phyloP scores from a whole-genome alignment of 2,113 vertebrate species.

The Equus przewalskii region DNA sequence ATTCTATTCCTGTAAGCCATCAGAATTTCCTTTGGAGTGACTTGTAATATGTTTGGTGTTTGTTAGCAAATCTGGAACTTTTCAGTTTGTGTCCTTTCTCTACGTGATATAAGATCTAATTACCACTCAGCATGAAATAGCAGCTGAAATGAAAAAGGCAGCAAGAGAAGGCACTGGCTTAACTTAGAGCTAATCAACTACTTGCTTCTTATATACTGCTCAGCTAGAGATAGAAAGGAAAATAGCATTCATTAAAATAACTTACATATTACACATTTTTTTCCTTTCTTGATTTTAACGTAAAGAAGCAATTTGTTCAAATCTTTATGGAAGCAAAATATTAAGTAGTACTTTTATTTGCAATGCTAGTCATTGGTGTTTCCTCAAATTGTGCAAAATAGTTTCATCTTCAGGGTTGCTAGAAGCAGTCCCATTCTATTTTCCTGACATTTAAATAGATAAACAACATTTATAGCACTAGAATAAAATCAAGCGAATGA shows the following conservation, averaged over 20 bases:
- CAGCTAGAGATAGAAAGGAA: not conserved
- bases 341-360: constrained; percentile 67
- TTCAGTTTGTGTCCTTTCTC: constrained; percentile 51
- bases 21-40: constrained; percentile 44
- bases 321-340: not conserved
- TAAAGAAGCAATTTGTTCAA: constrained; percentile 41
- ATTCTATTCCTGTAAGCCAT: not conserved
- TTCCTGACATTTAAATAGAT: constrained; percentile 52
- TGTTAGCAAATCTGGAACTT: constrained; percentile 59
- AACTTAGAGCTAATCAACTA: not conserved
- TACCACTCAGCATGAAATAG: constrained; percentile 62
- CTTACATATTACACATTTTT: not conserved
- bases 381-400: constrained; percentile 37
- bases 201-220: not conserved
- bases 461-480: constrained; percentile 53
- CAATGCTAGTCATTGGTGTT: constrained; percentile 46
- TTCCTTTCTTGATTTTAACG: constrained; percentile 48
- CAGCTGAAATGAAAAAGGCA: constrained; percentile 33
- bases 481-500: constrained; percentile 69
- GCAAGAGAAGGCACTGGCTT: constrained; percentile 19
- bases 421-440: constrained; percentile 42
- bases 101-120: constrained; percentile 50
- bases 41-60: constrained; percentile 40
- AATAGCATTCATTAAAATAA: not conserved
- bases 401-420: constrained; percentile 30